Evolutionary conservation across 2,113 vertebrate genomes (phyloP), one percentile per base, ranked within the genome.

Genomic region (Zosterops borbonicus): DNA sequence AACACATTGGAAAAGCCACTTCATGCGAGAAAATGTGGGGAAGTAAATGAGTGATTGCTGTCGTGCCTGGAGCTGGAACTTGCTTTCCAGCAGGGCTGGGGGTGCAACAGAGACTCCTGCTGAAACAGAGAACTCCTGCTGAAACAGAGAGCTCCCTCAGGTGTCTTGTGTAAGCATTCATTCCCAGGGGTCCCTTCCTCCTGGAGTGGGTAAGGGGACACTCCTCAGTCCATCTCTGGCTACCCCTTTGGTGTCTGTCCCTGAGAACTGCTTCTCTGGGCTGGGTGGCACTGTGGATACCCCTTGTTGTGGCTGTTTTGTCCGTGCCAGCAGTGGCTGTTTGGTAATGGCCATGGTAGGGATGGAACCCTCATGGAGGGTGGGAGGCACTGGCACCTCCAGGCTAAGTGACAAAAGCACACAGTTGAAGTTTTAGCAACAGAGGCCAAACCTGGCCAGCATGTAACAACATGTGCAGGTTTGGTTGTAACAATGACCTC

Each of bases 1-100:
- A 94, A 95, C 90, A 70, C 90, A 64, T 52, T 70, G 90, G 83
- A 89, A 67, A 80, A 92, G 82, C 86, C 41, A 37, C 52, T 69
- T 83, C 9, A 37, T 88, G 93, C 39, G 27, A 81, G 82, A 83
- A 60, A 90, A 50, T 28, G 4, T 3, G 47, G 31, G 25, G 31
- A 80, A 89, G 47, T n/a, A 83, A 70, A 83, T 59, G 52, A 86
- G 39, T 22, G 70, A 55, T 3, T 29, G 11, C 31, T 80, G 69
- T 63, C 21, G 1, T 86, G 80, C 71, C 79, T 78, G 79, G 82
- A 77, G 64, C 55, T 89, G 68, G 64, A 42, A 42, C 37, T 88
- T 8, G 3, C 58, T 87, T 86, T 93, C 52, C 70, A 78, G 77
- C 47, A 52, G 44, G 60, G 22, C 8, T 87, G 52, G 21, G 44